Evolutionary conservation across 2,888 invertebrate species (phyloP).

Genomic region (Mycalesis mineus): DNA sequence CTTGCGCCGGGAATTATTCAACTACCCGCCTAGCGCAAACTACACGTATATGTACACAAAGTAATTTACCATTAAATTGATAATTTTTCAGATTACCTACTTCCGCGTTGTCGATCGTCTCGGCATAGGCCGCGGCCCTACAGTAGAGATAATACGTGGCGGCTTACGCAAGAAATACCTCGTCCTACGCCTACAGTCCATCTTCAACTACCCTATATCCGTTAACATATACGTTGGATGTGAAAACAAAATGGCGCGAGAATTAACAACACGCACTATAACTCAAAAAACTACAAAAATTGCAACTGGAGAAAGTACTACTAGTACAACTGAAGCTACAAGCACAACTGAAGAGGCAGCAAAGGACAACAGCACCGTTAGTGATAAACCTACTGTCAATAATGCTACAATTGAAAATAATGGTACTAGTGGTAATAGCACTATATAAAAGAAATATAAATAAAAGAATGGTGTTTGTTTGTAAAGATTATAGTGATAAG

Average conservation of each 20-base stretch:
- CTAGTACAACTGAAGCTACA: not conserved
- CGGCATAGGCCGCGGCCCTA: slow-evolving; percentile 47
- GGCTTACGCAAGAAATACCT: slow-evolving; percentile 50
- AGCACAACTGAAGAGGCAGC: not conserved
- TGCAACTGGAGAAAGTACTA: not conserved
- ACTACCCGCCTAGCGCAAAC: too few relatives aligned
- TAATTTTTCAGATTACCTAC: slow-evolving; percentile 58
- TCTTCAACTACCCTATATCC: slow-evolving; percentile 51
- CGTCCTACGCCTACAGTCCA: slow-evolving; percentile 43
- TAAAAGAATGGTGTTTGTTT: not conserved
- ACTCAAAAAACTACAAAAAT: not conserved
- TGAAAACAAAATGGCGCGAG: slow-evolving; percentile 39
- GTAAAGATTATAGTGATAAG: not conserved
- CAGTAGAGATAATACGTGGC: slow-evolving; percentile 47
- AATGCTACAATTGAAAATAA: not conserved
- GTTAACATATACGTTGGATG: slow-evolving; percentile 63
- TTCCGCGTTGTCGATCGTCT: slow-evolving; percentile 56
- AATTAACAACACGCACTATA: not conserved
- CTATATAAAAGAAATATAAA: not conserved
- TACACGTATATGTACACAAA: too few relatives aligned
- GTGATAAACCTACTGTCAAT: not conserved
- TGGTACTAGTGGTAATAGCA: not conserved
- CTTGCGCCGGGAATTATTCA: too few relatives aligned
- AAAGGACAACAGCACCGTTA: not conserved
- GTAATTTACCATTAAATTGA: too few relatives aligned